Conservation (phyloP, 2,888 invertebrate genomes). For the Arctia plantaginis region DNA sequence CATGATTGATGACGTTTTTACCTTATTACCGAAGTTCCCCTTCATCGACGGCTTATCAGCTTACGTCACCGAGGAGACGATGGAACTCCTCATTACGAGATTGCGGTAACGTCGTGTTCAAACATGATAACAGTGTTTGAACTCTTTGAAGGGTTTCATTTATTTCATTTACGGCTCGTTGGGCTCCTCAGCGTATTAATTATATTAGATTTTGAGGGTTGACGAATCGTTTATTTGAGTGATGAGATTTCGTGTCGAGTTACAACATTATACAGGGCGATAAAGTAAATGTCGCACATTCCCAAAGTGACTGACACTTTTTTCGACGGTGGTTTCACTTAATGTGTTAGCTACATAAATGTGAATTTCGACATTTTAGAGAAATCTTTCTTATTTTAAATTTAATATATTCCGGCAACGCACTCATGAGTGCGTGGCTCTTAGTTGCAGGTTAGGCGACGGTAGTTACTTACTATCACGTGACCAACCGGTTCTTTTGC, state of each 20-base stretch:
- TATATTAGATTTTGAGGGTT: slow-evolving; percentile 45
- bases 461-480: neutral
- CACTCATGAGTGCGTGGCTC: too few relatives aligned
- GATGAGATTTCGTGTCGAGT: slow-evolving; percentile 37
- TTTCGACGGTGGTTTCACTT: neutral
- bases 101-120: slow-evolving; percentile 68
- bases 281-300: slow-evolving; percentile 18
- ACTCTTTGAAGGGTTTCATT: slow-evolving; percentile 53
- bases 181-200: slow-evolving; percentile 47
- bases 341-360: neutral
- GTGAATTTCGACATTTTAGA: neutral
- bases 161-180: slow-evolving; percentile 53
- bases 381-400: neutral
- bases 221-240: slow-evolving; percentile 40
- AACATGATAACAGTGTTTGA: slow-evolving; percentile 67
- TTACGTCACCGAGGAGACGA: slow-evolving; percentile 55
- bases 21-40: slow-evolving; percentile 56
- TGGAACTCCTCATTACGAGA: slow-evolving; percentile 68
- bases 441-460: neutral
- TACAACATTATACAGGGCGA: slow-evolving; percentile 39
- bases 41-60: slow-evolving; percentile 52
- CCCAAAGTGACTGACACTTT: neutral
- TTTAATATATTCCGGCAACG: neutral
- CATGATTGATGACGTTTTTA: slow-evolving; percentile 81
- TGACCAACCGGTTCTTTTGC: too few relatives aligned